These are phyloP conservation scores for Orestias chungarensis DNA, from an alignment of 2,797 vertebrate species.

Conservation along the genomic window DNA sequence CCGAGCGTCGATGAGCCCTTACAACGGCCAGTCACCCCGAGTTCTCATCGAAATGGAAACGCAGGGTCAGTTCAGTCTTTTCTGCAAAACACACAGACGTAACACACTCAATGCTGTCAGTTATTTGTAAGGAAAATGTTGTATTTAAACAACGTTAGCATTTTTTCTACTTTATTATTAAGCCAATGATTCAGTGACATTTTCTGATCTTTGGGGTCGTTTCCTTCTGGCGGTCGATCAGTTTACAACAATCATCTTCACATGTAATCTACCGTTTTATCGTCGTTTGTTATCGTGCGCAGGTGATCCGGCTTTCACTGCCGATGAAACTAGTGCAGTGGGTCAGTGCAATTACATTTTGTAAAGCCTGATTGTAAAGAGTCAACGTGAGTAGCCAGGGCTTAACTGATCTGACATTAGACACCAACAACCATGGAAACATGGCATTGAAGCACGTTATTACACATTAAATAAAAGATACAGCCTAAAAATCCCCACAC, in stretches of 20 bases:
- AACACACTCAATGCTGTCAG: not conserved
- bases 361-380: constrained; percentile 7
- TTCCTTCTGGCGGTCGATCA: constrained; percentile 12
- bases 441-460: not conserved
- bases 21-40: constrained; percentile 88
- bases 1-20: constrained; percentile 85
- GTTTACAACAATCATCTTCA: constrained; percentile 23
- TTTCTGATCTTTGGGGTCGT: not conserved
- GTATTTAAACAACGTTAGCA: not conserved
- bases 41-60: constrained; percentile 77
- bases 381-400: not conserved
- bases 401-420: not conserved
- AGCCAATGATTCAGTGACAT: not conserved
- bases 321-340: constrained; percentile 25
- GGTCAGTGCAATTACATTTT: constrained; percentile 33
- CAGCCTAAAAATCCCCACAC: too few relatives aligned
- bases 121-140: not conserved
- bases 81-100: not conserved
- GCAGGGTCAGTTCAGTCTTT: constrained; percentile 57
- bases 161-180: not conserved
- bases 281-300: constrained; percentile 13
- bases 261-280: constrained; percentile 13
- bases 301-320: not conserved
- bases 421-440: not conserved
- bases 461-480: not conserved